These are phyloP conservation scores for Plecturocebus donacophilus DNA, from an alignment of 2,113 vertebrate genomes.

Conservation along the genomic window DNA sequence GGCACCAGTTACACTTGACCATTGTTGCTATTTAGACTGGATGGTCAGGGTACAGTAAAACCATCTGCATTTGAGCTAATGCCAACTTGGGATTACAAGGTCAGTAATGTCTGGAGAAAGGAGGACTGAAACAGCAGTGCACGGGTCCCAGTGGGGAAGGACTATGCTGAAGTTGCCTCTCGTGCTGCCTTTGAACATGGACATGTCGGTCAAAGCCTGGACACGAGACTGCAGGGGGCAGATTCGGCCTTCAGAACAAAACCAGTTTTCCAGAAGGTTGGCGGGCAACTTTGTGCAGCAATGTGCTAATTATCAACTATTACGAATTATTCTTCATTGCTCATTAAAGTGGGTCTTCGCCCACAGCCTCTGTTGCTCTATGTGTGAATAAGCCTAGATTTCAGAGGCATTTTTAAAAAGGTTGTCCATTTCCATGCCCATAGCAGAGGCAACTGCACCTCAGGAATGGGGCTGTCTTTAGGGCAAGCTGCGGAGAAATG, in stretches of 20 bases:
- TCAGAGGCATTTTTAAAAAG: neutral
- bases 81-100: neutral
- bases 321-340: neutral
- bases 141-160: rapidly evolving
- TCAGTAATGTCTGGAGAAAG: neutral
- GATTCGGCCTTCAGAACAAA: slow-evolving; percentile 16
- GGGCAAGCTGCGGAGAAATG: neutral
- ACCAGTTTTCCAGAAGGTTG: neutral
- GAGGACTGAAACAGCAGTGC: rapidly evolving
- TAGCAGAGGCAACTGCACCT: rapidly evolving
- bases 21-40: neutral
- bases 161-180: neutral
- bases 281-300: neutral
- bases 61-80: neutral
- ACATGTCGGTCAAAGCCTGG: neutral
- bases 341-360: neutral
- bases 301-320: neutral
- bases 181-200: neutral
- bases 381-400: neutral
- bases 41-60: neutral
- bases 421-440: neutral
- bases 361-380: neutral
- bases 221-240: neutral
- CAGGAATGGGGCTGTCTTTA: neutral
- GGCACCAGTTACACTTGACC: too few relatives aligned